Percentiles rank a stretch among this genome's conserved stretches.
phyloP scores from a whole-genome alignment of 2,113 vertebrate species.

The Monarcha castaneiventris region DNA sequence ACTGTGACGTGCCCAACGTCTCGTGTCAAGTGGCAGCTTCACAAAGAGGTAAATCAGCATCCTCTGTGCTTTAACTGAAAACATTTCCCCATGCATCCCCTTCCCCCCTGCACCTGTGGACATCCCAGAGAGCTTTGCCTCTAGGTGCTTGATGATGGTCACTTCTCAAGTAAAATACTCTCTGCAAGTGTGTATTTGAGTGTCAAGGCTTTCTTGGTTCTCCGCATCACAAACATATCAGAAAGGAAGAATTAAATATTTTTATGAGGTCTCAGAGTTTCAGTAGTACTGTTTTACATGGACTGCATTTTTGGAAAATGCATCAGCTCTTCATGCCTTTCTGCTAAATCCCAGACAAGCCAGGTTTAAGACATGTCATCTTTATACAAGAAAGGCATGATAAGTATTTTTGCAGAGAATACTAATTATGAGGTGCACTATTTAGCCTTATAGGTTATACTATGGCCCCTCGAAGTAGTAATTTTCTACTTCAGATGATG shows the following conservation, averaged over 20 bases:
- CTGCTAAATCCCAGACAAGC: not conserved
- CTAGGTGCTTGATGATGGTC: rapidly evolving
- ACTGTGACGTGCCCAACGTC: conserved; percentile 88
- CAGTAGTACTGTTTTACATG: not conserved
- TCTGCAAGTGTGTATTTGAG: not conserved
- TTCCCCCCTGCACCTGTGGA: not conserved
- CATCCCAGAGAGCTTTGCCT: not conserved
- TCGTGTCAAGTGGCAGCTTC: conserved; percentile 83
- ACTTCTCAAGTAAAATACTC: not conserved
- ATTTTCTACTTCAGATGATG: not conserved
- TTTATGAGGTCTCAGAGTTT: not conserved
- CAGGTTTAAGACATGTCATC: not conserved
- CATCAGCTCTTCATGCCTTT: not conserved
- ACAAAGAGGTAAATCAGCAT: conserved; percentile 71
- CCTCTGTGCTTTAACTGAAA: not conserved
- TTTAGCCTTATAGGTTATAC: not conserved
- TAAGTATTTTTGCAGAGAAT: not conserved
- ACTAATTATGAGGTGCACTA: not conserved
- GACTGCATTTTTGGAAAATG: not conserved
- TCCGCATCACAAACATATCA: not conserved
- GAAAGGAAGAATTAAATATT: not conserved
- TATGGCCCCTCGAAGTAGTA: not conserved
- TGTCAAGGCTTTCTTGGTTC: not conserved
- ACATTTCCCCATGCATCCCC: not conserved
- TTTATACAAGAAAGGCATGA: not conserved